phyloP scores from a whole-genome alignment of 2,113 vertebrate species.

The Herpailurus yagouaroundi region DNA sequence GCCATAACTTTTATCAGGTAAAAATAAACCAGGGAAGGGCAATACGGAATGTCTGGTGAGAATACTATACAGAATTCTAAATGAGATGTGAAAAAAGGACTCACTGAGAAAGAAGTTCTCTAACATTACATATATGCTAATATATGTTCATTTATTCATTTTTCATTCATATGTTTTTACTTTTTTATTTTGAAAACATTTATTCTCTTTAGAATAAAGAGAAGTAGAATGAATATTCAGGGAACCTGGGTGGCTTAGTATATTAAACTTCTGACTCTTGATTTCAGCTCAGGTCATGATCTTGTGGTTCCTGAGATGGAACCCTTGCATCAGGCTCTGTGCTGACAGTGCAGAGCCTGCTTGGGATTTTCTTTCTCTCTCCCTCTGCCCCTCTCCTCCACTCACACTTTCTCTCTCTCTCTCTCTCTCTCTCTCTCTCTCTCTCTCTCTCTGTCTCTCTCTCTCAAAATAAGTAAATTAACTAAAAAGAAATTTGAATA shows the following conservation, averaged over 20 bases:
- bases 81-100: not conserved
- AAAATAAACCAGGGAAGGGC: not conserved
- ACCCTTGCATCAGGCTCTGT: too few relatives aligned
- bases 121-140: not conserved
- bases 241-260: too few relatives aligned
- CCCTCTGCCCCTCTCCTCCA: too few relatives aligned
- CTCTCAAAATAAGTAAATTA: too few relatives aligned
- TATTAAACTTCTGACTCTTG: too few relatives aligned
- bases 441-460: too few relatives aligned
- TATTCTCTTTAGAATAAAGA: not conserved
- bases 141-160: not conserved
- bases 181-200: not conserved
- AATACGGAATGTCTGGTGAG: not conserved
- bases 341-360: too few relatives aligned
- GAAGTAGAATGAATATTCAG: not conserved
- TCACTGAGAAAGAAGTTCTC: not conserved
- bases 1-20: not conserved
- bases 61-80: not conserved
- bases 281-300: too few relatives aligned
- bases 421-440: too few relatives aligned
- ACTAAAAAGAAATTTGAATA: not conserved
- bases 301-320: too few relatives aligned
- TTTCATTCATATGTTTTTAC: not conserved
- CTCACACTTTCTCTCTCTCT: too few relatives aligned
- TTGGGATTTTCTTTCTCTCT: too few relatives aligned